These are phyloP conservation scores for Tupaia chinensis DNA, from an alignment of 2,113 vertebrate species.

Conservation along the genomic window DNA sequence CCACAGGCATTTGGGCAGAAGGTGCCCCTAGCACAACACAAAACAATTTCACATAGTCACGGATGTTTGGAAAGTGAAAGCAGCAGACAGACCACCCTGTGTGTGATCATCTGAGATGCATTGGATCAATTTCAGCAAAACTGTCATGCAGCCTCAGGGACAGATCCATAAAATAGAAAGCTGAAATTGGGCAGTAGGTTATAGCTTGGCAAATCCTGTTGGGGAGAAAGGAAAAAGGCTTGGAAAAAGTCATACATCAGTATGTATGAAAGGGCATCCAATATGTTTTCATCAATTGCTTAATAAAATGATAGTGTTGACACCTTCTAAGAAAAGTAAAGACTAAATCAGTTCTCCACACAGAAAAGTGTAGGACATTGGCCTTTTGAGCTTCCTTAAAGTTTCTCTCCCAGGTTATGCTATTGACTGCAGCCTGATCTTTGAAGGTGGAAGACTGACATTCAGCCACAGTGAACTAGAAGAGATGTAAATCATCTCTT, in stretches of 20 bases:
- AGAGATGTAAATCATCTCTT: neutral
- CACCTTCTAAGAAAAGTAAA: slow-evolving; percentile 36
- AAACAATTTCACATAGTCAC: slow-evolving; percentile 79
- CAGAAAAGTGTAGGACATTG: neutral
- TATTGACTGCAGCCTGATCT: neutral
- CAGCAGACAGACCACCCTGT: slow-evolving; percentile 73
- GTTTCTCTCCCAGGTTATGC: neutral
- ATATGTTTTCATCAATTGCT: slow-evolving; percentile 20
- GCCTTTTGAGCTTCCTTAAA: neutral
- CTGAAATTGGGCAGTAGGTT: slow-evolving; percentile 69
- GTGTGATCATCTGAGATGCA: slow-evolving; percentile 77
- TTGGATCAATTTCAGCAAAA: slow-evolving; percentile 78
- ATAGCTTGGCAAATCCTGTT: slow-evolving; percentile 52
- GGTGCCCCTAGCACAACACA: slow-evolving; percentile 68
- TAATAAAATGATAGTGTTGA: slow-evolving; percentile 53
- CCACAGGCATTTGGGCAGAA: slow-evolving; percentile 76
- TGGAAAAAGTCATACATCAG: neutral
- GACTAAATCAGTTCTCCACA: neutral
- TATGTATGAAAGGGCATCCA: neutral
- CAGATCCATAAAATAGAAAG: slow-evolving; percentile 65
- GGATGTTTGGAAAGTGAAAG: slow-evolving; percentile 76
- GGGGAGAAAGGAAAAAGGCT: neutral
- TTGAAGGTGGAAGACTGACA: neutral
- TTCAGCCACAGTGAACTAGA: neutral
- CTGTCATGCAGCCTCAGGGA: slow-evolving; percentile 71